Percentiles rank a stretch among this genome's conserved stretches.
Conservation (phyloP, 1,140 invertebrate genomes). For the Chlorops oryzae region DNA sequence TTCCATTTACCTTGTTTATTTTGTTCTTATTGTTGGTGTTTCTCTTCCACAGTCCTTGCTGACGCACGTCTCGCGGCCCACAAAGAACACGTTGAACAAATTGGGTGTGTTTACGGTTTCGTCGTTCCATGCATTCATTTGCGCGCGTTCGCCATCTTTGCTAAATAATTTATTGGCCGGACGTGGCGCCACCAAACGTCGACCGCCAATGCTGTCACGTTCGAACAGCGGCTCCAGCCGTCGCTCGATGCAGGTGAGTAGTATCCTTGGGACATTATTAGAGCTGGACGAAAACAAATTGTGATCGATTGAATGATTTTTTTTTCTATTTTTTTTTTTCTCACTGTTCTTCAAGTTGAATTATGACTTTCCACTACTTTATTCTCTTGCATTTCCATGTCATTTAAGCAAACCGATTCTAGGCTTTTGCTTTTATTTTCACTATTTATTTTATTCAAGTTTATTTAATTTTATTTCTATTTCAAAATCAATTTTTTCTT, state of each 20-base stretch:
- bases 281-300: too few species aligned
- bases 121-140: constrained; percentile 96
- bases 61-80: constrained; percentile 89
- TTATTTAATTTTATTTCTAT: too few species aligned
- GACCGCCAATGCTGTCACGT: constrained; percentile 77
- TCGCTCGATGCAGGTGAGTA: constrained; percentile 66
- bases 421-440: too few species aligned
- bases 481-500: too few species aligned
- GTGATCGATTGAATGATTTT: not conserved
- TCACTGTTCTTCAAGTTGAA: not conserved
- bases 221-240: constrained; percentile 81
- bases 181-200: constrained; percentile 78
- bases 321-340: not conserved
- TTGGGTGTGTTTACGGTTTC: constrained; percentile 96
- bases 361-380: too few species aligned
- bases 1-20: too few species aligned
- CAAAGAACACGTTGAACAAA: constrained; percentile 90
- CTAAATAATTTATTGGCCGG: constrained; percentile 88
- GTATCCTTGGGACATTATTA: too few species aligned
- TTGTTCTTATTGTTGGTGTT: constrained; percentile 15
- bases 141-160: constrained; percentile 85
- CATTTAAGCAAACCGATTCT: too few species aligned
- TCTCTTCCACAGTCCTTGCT: constrained; percentile 73
- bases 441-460: too few species aligned
- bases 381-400: too few species aligned